These are phyloP conservation scores for Cyanoramphus novaezelandiae DNA, from an alignment of 2,113 vertebrate species.

Conservation along the genomic window DNA sequence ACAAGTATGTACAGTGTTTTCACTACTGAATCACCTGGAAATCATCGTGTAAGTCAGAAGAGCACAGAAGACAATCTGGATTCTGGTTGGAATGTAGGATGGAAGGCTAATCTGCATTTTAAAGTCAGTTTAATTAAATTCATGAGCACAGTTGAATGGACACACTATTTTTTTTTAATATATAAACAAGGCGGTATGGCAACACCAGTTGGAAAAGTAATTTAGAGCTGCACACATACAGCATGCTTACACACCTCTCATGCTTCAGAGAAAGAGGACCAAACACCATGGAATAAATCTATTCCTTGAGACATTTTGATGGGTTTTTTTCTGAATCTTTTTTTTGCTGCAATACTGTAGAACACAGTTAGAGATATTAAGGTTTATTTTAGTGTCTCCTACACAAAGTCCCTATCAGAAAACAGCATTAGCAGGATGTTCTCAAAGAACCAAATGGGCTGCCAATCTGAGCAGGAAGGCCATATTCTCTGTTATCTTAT, in stretches of 20 bases:
- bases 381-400: neutral
- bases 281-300: neutral
- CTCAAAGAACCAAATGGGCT: neutral
- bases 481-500: neutral
- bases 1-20: neutral
- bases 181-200: neutral
- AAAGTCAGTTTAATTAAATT: neutral
- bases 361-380: neutral
- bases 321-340: neutral
- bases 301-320: neutral
- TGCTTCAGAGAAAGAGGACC: neutral
- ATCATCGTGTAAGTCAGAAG: neutral
- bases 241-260: neutral
- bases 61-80: neutral
- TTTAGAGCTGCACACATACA: neutral
- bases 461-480: neutral
- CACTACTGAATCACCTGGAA: neutral
- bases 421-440: neutral
- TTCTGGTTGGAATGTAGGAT: neutral
- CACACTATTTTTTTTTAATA: neutral
- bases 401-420: neutral
- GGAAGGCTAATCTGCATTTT: neutral
- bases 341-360: neutral
- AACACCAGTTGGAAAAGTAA: neutral
- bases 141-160: neutral